Conservation (phyloP, 1,140 invertebrate species). For the Heliconius nattereri region DNA sequence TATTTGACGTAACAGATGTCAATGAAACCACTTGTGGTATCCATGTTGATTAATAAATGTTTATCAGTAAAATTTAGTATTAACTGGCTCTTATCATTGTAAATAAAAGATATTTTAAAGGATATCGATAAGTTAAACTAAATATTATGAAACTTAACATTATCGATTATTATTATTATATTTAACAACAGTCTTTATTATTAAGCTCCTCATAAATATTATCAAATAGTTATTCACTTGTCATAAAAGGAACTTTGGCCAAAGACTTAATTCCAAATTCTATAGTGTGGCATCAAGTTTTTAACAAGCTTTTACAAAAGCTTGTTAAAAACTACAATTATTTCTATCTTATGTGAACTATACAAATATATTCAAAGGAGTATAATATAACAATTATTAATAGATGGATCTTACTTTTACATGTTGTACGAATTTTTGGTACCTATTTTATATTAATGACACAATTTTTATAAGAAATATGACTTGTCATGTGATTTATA, state of each 20-base stretch:
- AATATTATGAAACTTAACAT: not conserved
- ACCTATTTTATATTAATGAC: no score
- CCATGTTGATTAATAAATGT: not conserved
- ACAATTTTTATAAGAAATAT: no score
- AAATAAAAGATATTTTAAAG: conserved; percentile 9
- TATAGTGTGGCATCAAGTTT: not conserved
- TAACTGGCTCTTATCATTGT: not conserved
- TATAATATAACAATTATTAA: no score
- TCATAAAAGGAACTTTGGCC: not conserved
- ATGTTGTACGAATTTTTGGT: no score
- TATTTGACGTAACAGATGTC: not conserved
- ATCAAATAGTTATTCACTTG: not conserved
- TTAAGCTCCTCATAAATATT: not conserved
- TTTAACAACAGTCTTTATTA: not conserved
- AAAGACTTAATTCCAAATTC: not conserved
- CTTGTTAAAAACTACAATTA: no score
- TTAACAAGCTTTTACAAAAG: no score
- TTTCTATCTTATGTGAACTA: not conserved
- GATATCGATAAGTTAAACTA: conserved; percentile 1
- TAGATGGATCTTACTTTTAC: no score
- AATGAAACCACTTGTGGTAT: not conserved
- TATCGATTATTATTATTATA: not conserved
- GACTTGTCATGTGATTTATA: no score
- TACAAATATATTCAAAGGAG: not conserved
- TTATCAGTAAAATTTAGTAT: not conserved